Base-by-base conservation (phyloP, 2,888 invertebrate species). In the Diachrysia chrysitis region DNA sequence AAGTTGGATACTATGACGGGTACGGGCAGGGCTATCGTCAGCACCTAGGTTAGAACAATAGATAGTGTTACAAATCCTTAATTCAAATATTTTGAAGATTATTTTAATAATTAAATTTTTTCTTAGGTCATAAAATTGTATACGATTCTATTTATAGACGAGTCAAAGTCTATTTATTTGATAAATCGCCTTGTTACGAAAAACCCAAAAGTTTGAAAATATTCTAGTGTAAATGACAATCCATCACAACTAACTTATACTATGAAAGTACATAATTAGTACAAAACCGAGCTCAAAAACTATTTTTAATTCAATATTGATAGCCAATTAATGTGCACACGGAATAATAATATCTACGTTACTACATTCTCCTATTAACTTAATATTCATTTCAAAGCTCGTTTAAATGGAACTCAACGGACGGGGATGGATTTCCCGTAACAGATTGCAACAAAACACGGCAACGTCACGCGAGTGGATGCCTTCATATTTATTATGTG, bases 1-100 rank as follows among this genome's bases (percentile, higher is more conserved):
- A 99, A 99, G 96, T 99, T 99, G 94, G 99, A 99, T 82, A 99
- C 99, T 90, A 99, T 99, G 93, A 99, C 99, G 84, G 99, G 99
- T 87, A 99, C 99, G 82, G 99, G 99, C 89, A 99, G 97, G 87
- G 99, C 99, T 95, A 99, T 99, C 90, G 99, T 99, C 86, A 99
- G 96, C 86, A 95, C 95, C 95, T 95, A 42, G 85, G 72, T 69
- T 60, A 17, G 63, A 58, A 56, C 58, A 48, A 62, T 12, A 65
- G 6, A 32, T 32, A 1, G 10, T 2, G 0, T 32, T 32, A 32
- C 10, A 32, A 9, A 32, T 6, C 29, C 29, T 5, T 29, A 29
- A 29, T 25, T 25, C 25, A 2, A 2, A 25, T 42, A 19, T 71
- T 14, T 56, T 17, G 10, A 0, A 10, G 12, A 0, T 54, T 60